A percentile compares a stretch with the other conserved stretches of the same genome.
phyloP scores from a whole-genome alignment of 2,797 vertebrate species.

The Siniperca undulata region DNA sequence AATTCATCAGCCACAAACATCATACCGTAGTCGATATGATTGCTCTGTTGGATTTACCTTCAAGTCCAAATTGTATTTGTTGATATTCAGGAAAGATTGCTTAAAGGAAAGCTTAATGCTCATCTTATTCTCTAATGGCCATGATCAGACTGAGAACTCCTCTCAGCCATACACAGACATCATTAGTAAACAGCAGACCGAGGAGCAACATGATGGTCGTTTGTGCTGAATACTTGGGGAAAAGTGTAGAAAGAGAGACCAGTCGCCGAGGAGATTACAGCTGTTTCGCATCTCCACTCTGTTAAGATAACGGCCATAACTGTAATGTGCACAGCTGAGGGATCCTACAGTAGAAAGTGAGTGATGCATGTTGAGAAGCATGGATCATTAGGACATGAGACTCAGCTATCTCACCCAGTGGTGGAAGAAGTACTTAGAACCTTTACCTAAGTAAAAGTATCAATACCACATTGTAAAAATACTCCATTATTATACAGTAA shows the following conservation, averaged over 20 bases:
- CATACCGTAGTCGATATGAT: not conserved
- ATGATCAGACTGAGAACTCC: slow-evolving; percentile 48
- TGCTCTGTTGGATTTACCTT: slow-evolving; percentile 33
- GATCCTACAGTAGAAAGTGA: slow-evolving; percentile 16
- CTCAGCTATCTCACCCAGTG: not conserved
- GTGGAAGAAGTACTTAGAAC: not conserved
- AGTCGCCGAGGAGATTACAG: slow-evolving; percentile 34
- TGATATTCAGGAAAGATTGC: slow-evolving; percentile 48
- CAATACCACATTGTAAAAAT: not conserved
- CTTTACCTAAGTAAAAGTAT: not conserved
- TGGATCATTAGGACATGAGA: slow-evolving; percentile 28
- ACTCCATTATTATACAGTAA: not conserved
- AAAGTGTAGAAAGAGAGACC: slow-evolving; percentile 38
- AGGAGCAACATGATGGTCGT: slow-evolving; percentile 39
- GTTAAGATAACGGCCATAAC: slow-evolving; percentile 40
- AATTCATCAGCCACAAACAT: slow-evolving; percentile 40
- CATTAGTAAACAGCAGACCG: slow-evolving; percentile 52
- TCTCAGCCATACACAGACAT: slow-evolving; percentile 43
- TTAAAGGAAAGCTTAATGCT: slow-evolving; percentile 30
- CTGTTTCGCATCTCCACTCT: slow-evolving; percentile 35
- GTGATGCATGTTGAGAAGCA: not conserved
- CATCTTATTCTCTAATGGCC: slow-evolving; percentile 55
- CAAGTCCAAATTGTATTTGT: slow-evolving; percentile 29
- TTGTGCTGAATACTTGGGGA: slow-evolving; percentile 45
- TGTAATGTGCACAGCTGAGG: slow-evolving; percentile 22